Evolutionary conservation across 1,140 invertebrate genomes (phyloP).

Genomic region (Nephotettix cincticeps): DNA sequence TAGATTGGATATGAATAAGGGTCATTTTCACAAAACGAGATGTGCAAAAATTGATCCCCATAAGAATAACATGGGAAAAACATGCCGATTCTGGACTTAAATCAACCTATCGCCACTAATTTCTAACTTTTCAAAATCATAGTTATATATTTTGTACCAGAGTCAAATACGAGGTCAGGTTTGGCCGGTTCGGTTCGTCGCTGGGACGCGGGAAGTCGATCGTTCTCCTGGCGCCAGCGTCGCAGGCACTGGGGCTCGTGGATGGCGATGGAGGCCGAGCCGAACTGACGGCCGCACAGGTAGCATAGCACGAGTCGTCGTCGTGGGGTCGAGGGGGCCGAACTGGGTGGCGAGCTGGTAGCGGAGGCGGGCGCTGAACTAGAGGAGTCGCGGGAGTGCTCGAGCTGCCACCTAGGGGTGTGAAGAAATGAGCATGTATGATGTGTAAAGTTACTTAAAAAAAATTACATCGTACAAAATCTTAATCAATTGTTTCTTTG

Average conservation of each 20-base stretch:
- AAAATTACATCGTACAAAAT: no score
- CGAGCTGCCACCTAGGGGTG: conserved; percentile 48
- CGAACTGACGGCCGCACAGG: conserved; percentile 73
- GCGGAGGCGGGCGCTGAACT: neutral
- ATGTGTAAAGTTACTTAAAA: no score
- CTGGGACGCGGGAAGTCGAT: conserved; percentile 58
- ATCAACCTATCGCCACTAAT: no score
- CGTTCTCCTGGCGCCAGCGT: conserved; percentile 71
- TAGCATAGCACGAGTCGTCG: conserved; percentile 58
- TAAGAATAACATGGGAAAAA: no score
- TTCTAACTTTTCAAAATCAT: no score
- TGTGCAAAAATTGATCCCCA: no score
- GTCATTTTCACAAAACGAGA: no score
- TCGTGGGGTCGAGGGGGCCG: conserved; percentile 26
- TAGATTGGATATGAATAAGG: no score
- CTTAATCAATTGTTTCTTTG: no score
- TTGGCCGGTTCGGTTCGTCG: conserved; percentile 60
- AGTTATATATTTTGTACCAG: no score
- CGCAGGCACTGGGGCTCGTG: conserved; percentile 78
- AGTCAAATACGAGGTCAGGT: conserved; percentile 56
- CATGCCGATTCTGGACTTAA: no score
- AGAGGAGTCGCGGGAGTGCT: conserved; percentile 33
- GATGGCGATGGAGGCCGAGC: conserved; percentile 66
- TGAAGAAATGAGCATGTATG: no score
- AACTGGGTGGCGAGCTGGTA: neutral